Evolutionary conservation across 2,113 vertebrate genomes (phyloP).

Genomic region (Marcusenius ussheri): DNA sequence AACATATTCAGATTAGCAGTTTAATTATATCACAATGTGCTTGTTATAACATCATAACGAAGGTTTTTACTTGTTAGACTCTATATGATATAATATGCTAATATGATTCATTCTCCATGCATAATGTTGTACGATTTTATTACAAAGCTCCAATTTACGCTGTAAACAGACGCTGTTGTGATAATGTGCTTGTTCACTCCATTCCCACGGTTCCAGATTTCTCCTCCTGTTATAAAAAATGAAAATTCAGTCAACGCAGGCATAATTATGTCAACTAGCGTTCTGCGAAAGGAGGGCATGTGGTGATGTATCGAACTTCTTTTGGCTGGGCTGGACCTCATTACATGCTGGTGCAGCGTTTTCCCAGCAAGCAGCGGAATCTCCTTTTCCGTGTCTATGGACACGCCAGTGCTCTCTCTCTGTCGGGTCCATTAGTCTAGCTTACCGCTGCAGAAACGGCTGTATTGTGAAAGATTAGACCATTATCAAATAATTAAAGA

Average conservation of each 20-base stretch:
- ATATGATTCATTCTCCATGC: background rate
- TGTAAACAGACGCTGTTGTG: background rate
- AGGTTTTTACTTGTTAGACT: background rate
- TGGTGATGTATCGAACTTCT: background rate
- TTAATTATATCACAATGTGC: background rate
- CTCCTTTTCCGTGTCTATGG: constrained; percentile 40
- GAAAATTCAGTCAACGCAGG: background rate
- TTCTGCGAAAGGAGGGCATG: background rate
- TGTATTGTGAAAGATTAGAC: constrained; percentile 76
- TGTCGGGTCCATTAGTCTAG: constrained; percentile 69
- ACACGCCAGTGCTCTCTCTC: constrained; percentile 58
- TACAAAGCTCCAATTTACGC: constrained; percentile 1
- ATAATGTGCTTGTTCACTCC: background rate
- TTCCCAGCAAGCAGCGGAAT: background rate
- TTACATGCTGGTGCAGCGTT: background rate
- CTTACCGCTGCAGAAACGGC: constrained; percentile 65
- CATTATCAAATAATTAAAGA: constrained; percentile 73
- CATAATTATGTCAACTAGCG: background rate
- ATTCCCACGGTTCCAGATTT: background rate
- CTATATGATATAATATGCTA: background rate
- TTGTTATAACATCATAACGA: background rate
- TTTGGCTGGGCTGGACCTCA: background rate
- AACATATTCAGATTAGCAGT: background rate
- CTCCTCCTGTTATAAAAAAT: background rate
- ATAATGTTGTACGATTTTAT: background rate